These are phyloP conservation scores for Vulpes vulpes DNA, from an alignment of 2,113 vertebrate species.

Conservation along the genomic window DNA sequence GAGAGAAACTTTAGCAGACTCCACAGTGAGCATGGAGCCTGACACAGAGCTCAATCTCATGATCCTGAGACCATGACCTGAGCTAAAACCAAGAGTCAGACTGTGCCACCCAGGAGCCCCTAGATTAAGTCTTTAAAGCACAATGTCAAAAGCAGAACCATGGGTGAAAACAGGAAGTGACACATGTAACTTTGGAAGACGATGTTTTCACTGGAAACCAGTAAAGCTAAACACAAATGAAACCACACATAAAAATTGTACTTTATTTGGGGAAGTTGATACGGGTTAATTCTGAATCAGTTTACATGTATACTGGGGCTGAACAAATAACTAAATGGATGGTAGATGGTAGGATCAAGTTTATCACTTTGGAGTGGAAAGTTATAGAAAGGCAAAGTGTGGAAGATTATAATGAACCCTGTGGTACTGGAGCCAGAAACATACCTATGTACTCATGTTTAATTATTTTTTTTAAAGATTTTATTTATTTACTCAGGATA, in stretches of 20 bases:
- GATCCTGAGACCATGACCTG: background rate
- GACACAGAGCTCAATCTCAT: background rate
- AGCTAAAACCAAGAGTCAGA: background rate
- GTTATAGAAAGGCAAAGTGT: background rate
- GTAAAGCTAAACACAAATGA: slow-evolving; percentile 1
- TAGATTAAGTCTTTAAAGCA: background rate
- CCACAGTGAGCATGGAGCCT: background rate
- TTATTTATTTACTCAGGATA: too few relatives aligned
- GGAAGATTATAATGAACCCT: background rate
- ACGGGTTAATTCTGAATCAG: slow-evolving; percentile 25
- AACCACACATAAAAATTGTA: background rate
- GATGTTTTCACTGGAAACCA: background rate
- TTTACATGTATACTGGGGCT: background rate
- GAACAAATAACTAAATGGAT: slow-evolving; percentile 4
- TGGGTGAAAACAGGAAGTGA: background rate
- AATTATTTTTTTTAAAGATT: too few relatives aligned
- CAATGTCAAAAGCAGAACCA: background rate
- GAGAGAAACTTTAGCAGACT: background rate
- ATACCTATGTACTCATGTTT: background rate
- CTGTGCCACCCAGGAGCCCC: background rate
- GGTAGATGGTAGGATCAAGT: background rate
- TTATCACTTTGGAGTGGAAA: background rate
- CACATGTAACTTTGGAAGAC: background rate
- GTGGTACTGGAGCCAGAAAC: background rate
- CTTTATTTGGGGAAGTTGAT: slow-evolving; percentile 1